A percentile compares a stretch with the other conserved stretches of the same genome.
Conservation (phyloP, 2,797 vertebrate genomes). For the Leptoclinus maculatus region DNA sequence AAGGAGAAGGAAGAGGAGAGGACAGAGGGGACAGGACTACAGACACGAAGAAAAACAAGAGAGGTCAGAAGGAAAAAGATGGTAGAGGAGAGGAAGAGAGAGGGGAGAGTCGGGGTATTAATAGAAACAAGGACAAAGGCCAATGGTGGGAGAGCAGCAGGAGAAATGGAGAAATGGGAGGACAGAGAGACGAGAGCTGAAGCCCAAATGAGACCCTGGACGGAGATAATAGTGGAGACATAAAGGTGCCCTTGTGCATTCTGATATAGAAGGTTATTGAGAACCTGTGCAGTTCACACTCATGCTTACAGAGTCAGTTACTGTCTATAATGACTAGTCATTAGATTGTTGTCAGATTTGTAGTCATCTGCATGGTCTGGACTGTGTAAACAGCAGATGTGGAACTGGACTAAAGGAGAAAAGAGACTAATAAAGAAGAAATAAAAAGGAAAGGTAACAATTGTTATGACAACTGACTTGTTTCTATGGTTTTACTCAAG, state of each 20-base stretch:
- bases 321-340: constrained; percentile 46
- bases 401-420: constrained; percentile 12
- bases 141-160: constrained; percentile 63
- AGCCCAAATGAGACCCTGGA: constrained; percentile 54
- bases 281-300: constrained; percentile 40
- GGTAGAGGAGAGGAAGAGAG: constrained; percentile 30
- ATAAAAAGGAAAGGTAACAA: constrained; percentile 27
- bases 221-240: constrained; percentile 46
- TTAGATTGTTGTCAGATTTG: constrained; percentile 36
- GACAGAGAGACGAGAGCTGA: constrained; percentile 42
- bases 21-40: constrained; percentile 33
- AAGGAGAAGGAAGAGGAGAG: constrained; percentile 23
- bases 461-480: constrained; percentile 15
- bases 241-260: constrained; percentile 58
- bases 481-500: constrained; percentile 49
- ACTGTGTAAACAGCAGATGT: constrained; percentile 22
- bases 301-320: constrained; percentile 24
- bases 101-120: constrained; percentile 56
- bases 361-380: not conserved
- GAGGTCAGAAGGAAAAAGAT: constrained; percentile 54
- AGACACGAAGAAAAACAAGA: constrained; percentile 30
- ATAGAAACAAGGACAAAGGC: constrained; percentile 79
- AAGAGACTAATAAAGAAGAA: constrained; percentile 23
- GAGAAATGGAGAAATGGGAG: constrained; percentile 60
- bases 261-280: constrained; percentile 50